Evolutionary conservation across 2,888 invertebrate species (phyloP).

Genomic region (Spisula solida): DNA sequence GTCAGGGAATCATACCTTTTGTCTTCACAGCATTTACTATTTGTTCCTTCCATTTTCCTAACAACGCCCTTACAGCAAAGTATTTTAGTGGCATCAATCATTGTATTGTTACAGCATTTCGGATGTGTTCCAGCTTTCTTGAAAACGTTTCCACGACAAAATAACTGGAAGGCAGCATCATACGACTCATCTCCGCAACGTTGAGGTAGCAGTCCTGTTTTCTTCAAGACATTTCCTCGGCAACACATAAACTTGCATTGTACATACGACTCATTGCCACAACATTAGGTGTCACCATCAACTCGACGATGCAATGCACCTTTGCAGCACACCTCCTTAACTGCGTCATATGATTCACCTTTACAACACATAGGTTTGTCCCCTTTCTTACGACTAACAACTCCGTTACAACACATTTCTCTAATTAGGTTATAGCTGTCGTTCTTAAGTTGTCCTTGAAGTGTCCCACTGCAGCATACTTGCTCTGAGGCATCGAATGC

Average conservation of each 20-base stretch:
- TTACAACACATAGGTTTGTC: slow-evolving; percentile 61
- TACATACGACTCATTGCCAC: slow-evolving; percentile 52
- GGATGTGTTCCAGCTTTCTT: slow-evolving; percentile 55
- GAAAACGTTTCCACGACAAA: slow-evolving; percentile 62
- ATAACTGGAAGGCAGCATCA: slow-evolving; percentile 54
- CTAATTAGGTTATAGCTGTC: slow-evolving; percentile 57
- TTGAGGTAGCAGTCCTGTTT: slow-evolving; percentile 52
- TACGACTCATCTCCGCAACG: slow-evolving; percentile 53
- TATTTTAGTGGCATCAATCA: slow-evolving; percentile 56
- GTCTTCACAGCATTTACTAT: slow-evolving; percentile 57
- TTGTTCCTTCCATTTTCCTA: slow-evolving; percentile 45
- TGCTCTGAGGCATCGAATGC: slow-evolving; percentile 52
- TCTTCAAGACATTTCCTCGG: slow-evolving; percentile 47
- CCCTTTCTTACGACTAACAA: slow-evolving; percentile 55
- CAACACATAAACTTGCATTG: slow-evolving; percentile 65
- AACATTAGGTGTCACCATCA: slow-evolving; percentile 60
- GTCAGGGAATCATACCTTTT: slow-evolving; percentile 51
- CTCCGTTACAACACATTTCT: slow-evolving; percentile 63
- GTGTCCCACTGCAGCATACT: slow-evolving; percentile 53
- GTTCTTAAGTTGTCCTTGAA: slow-evolving; percentile 53
- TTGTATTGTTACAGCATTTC: slow-evolving; percentile 61
- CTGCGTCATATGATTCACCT: slow-evolving; percentile 55
- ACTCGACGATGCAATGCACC: slow-evolving; percentile 40
- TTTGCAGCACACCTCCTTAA: slow-evolving; percentile 59
- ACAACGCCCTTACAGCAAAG: slow-evolving; percentile 56